Evolutionary conservation across 2,888 invertebrate species (phyloP), one percentile per base, ranked within the genome.

Genomic region (Pristionchus maxplancki): DNA sequence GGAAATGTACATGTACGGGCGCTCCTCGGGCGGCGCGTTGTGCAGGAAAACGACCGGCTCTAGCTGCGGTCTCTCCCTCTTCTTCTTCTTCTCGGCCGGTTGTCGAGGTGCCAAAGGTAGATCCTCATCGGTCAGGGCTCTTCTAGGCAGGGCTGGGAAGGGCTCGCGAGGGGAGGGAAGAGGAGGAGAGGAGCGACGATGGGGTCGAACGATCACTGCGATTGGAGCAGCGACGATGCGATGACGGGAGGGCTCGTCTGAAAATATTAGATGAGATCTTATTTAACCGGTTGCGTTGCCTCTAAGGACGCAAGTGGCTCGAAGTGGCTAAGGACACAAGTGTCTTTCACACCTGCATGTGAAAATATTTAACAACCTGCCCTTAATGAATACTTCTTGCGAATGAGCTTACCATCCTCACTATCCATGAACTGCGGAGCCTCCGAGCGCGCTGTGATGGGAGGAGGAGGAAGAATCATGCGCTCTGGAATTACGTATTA

Each of bases 11-110:
- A n/a, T 48, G n/a, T 34, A n/a, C 24, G 78, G 78, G 24, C 78
- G 24, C 37, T 78, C 78, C 44, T 78, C 78, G n/a, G 85, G 85
- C 34, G 31, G 67, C 31, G 50, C 48, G 50, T 87, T 87, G 71
- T 87, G 86, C 17, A n/a, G 24, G 71, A 87, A 87, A 4, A 50
- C 50, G 17, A 87, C 24, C 2, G 86, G 86, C 50, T 71, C 71
- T 3, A 58, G 31, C 0, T 71, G 48, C n/a, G 37, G 62, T 53
- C 44, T 85, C 71, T 48, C 31, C n/a, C 37, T 53, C 86, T 64
- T 86, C 71, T 44, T 34, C 44, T 50, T 62, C 64, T 62, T 85
- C n/a, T 58, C 53, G 37, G 34, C 64, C 31, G 85, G 85, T 13
- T 84, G 24, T 5, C 31, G n/a, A 11, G 34, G n/a, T 8, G 67